A percentile compares a stretch with the other conserved stretches of the same genome.
Evolutionary conservation across 2,888 invertebrate species (phyloP).

Genomic region (Caenorhabditis sp.): DNA sequence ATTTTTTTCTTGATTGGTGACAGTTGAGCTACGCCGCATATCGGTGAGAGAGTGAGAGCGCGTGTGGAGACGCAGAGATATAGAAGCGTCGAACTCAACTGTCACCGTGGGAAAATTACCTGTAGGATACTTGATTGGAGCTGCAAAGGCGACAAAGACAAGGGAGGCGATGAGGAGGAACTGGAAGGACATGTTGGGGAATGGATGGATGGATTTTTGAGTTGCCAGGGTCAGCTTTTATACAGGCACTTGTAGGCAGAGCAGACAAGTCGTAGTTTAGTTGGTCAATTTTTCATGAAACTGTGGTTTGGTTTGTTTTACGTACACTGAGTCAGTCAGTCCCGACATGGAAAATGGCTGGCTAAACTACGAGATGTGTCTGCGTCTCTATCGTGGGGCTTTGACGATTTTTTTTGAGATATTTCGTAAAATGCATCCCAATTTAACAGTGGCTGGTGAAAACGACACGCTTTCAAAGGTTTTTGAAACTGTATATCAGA

Average conservation of each 20-base stretch:
- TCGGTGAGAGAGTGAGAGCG: too few species aligned
- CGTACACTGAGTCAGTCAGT: too few species aligned
- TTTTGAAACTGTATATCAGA: too few species aligned
- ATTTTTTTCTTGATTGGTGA: too few species aligned
- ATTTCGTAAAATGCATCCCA: too few species aligned
- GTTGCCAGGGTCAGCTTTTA: not conserved
- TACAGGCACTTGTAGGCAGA: not conserved
- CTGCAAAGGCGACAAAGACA: not conserved
- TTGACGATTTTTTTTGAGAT: too few species aligned
- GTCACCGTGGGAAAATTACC: not conserved
- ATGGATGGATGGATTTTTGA: too few species aligned
- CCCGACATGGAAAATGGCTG: not conserved
- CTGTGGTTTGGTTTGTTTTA: not conserved
- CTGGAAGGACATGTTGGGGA: too few species aligned
- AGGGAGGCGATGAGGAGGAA: slow-evolving; percentile 6
- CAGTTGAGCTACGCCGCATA: not conserved
- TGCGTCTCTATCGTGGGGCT: slow-evolving; percentile 1
- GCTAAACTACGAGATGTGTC: not conserved
- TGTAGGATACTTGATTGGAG: slow-evolving; percentile 8
- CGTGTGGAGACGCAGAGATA: too few species aligned
- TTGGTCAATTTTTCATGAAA: not conserved
- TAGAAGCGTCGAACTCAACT: too few species aligned
- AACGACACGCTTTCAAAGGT: too few species aligned
- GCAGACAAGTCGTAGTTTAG: not conserved
- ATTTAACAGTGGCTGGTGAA: too few species aligned